phyloP scores from a whole-genome alignment of 92 coral and sea anemone species.

The Pocillopora grandis region DNA sequence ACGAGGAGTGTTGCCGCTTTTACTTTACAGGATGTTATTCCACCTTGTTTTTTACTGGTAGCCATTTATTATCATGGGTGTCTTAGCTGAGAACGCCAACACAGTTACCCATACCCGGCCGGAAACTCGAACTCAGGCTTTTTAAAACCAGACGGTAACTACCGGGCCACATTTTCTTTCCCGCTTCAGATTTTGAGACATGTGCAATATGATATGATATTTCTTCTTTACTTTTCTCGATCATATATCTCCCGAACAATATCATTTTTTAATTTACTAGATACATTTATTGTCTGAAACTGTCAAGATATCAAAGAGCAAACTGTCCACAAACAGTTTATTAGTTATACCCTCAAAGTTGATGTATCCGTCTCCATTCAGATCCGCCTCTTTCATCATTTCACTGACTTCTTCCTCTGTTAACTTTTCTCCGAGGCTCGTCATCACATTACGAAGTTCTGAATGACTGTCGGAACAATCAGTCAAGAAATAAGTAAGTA shows the following conservation, averaged over 20 bases:
- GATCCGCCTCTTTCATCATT: constrained; percentile 95
- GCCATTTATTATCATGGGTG: too few species aligned
- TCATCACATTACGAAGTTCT: constrained; percentile 91
- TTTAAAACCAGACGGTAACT: too few species aligned
- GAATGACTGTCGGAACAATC: constrained; percentile 53
- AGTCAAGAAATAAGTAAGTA: neutral
- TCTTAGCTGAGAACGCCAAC: too few species aligned
- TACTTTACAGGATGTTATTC: neutral
- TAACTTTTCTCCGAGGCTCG: constrained; percentile 89
- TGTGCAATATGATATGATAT: too few species aligned
- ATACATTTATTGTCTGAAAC: neutral
- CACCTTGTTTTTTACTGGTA: neutral
- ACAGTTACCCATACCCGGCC: neutral
- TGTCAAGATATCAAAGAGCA: neutral
- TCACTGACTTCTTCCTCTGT: constrained; percentile 88
- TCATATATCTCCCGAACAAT: neutral
- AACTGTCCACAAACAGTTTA: neutral
- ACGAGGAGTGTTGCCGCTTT: neutral
- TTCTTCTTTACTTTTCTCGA: neutral
- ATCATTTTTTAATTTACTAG: neutral
- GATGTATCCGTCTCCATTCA: constrained; percentile 92
- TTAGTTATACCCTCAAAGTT: constrained; percentile 81
- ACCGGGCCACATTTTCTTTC: too few species aligned
- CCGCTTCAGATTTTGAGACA: too few species aligned
- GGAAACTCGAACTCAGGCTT: neutral